Evolutionary conservation across 2,113 vertebrate species (phyloP).

Genomic region (Salvelinus sp.): DNA sequence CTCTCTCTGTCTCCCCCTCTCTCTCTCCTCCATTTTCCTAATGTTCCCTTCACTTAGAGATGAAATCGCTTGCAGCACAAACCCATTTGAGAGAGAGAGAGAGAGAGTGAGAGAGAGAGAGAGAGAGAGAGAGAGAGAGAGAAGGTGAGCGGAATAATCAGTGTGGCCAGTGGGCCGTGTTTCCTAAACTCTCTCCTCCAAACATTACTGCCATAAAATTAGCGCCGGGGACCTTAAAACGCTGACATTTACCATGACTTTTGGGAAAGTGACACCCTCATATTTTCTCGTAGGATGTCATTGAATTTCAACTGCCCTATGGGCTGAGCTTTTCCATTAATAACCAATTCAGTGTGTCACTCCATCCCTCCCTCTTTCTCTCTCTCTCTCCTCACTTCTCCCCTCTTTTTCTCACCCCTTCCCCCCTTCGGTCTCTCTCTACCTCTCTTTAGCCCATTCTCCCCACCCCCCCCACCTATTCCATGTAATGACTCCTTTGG

Average conservation of each 20-base stretch:
- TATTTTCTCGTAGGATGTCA: slow-evolving; percentile 99
- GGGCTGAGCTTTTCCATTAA: slow-evolving; percentile 99
- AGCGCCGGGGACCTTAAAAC: slow-evolving; percentile 98
- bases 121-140: slow-evolving; percentile 83
- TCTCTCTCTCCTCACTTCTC: slow-evolving; percentile 67
- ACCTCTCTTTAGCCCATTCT: background rate
- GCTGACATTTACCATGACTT: slow-evolving; percentile 99
- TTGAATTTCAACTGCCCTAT: slow-evolving; percentile 99
- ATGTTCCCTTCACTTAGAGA: slow-evolving; percentile 99
- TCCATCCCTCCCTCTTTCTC: slow-evolving; percentile 47
- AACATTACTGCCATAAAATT: slow-evolving; percentile 99
- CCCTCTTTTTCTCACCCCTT: slow-evolving; percentile 2
- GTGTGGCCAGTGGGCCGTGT: slow-evolving; percentile 99
- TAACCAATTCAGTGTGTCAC: slow-evolving; percentile 99
- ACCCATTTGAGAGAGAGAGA: slow-evolving; percentile 86
- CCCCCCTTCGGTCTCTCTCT: slow-evolving; percentile 25
- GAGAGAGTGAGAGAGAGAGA: slow-evolving; percentile 78
- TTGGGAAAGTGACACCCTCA: slow-evolving; percentile 99
- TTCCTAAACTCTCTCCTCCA: slow-evolving; percentile 98
- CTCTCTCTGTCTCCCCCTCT: slow-evolving; percentile 11
- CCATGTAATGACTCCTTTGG: slow-evolving; percentile 99
- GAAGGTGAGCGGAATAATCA: slow-evolving; percentile 99
- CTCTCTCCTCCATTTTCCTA: slow-evolving; percentile 75
- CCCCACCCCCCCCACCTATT: slow-evolving; percentile 80
- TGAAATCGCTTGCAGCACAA: slow-evolving; percentile 99